Percentiles rank a stretch among this genome's conserved stretches.
Evolutionary conservation across 2,113 vertebrate genomes (phyloP).

Genomic region (Syngnathus scovelli): DNA sequence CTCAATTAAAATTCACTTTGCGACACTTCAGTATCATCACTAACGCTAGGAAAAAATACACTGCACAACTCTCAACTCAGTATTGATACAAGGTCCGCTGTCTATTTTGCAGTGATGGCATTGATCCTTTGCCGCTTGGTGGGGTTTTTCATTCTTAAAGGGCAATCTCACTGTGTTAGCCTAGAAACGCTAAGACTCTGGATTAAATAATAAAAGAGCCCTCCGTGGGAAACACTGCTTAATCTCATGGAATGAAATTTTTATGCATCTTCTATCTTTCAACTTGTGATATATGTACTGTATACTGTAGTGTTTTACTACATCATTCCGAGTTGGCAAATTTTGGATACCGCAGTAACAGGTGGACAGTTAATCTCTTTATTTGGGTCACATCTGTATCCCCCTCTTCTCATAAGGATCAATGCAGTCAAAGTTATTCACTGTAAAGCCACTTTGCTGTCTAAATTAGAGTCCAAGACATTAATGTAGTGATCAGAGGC

Average conservation of each 20-base stretch:
- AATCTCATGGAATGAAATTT: conserved; percentile 30
- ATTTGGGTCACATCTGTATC: conserved; percentile 51
- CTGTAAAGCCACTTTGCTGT: conserved; percentile 28
- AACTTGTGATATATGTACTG: neutral
- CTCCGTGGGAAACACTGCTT: conserved; percentile 54
- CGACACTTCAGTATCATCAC: neutral
- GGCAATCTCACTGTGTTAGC: conserved; percentile 62
- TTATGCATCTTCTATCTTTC: conserved; percentile 4
- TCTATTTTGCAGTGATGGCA: conserved; percentile 47
- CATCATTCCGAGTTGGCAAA: neutral
- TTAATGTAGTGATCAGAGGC: conserved; percentile 65
- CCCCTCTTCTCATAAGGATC: conserved; percentile 27
- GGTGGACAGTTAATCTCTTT: conserved; percentile 42
- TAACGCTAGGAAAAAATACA: neutral
- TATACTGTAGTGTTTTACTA: neutral
- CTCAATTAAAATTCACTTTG: neutral
- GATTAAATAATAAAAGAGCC: conserved; percentile 72
- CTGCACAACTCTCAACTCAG: conserved; percentile 10
- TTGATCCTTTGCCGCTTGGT: conserved; percentile 61
- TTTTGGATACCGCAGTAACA: conserved; percentile 37
- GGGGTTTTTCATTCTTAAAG: conserved; percentile 67
- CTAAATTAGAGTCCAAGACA: conserved; percentile 54
- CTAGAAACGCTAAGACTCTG: conserved; percentile 57
- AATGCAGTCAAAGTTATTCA: conserved; percentile 25
- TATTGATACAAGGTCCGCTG: conserved; percentile 38